Percentiles rank a stretch among this genome's conserved stretches.
These are phyloP conservation scores for Onychomys arenicola DNA, from an alignment of 2,797 vertebrate genomes.

Conservation along the genomic window DNA sequence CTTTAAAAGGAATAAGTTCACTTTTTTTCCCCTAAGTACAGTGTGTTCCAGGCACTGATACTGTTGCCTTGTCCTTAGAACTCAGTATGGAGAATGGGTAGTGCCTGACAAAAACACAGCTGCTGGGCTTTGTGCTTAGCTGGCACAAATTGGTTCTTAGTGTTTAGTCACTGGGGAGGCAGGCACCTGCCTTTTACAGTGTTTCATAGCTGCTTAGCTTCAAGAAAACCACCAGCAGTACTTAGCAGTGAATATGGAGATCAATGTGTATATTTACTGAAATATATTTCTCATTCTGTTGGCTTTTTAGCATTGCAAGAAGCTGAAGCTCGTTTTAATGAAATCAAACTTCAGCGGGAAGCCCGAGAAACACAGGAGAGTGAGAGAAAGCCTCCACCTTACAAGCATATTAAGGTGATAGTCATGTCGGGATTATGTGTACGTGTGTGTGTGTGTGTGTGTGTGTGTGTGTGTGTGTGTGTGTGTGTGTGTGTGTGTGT, in stretches of 20 bases:
- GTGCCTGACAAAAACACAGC: background rate
- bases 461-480: too few species aligned
- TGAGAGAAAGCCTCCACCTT: slow-evolving; percentile 95
- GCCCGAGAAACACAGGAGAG: slow-evolving; percentile 97
- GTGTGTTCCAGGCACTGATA: too few species aligned
- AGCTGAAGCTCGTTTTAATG: slow-evolving; percentile 95
- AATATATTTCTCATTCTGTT: background rate
- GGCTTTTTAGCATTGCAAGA: slow-evolving; percentile 92
- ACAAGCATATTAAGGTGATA: slow-evolving; percentile 97
- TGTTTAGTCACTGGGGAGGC: background rate
- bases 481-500: too few species aligned
- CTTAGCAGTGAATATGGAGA: background rate
- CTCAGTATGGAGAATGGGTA: background rate
- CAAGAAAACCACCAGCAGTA: background rate
- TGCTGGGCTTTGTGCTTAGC: background rate
- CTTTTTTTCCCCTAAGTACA: background rate
- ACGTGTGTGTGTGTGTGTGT: too few species aligned
- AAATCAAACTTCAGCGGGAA: slow-evolving; percentile 95
- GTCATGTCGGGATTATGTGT: background rate
- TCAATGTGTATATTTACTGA: rapidly evolving
- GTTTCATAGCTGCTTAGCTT: background rate
- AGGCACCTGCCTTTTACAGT: background rate
- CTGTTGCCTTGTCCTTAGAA: background rate
- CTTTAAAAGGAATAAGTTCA: background rate
- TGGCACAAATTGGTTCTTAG: background rate